Base-by-base conservation (phyloP, 2,797 vertebrate species). In the Bufotes viridis region DNA sequence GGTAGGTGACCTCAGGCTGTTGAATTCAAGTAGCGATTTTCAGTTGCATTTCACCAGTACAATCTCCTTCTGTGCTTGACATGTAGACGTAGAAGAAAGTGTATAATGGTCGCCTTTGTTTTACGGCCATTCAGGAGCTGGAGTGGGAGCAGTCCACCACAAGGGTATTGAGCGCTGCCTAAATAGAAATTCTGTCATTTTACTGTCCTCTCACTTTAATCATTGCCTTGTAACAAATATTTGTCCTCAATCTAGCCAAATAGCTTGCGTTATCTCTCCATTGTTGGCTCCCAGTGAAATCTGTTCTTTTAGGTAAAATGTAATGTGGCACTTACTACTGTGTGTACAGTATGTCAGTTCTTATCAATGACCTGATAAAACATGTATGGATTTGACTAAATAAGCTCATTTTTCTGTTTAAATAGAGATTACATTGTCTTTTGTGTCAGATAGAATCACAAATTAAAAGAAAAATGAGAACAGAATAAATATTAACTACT, bases 341-440 rank as follows among this genome's bases (percentile, higher is more conserved):
- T 69, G 74, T 26, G 24, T 79, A 69, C 20, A 51, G 53, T 78
- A 70, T 42, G 26, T 70, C 11, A n/a, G 24, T n/a, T 61, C 29
- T 81, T 88, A 84, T 84, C 87, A 60, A 15, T 42, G 6, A 34
- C 26, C 10, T 57, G 72, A 82, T 83, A 78, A 82, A 82, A 78
- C 13, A 79, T 17, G 49, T 55, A 79, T 88, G 72, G 61, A 42
- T 63, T 81, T 81, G 5, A 42, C 67, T 61, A 57, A 81, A 74
- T 57, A 78, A 79, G 55, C 81, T 18, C 2, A 11, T 63, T 84
- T 83, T 70, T 67, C 67, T 42, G 42, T 69, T 69, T 67, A 88
- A 49, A 42, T 74, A 53, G 60, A 80, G 87, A 88, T 88, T 84
- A 80, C 82, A 80, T 88, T 84, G 87, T 80, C 0, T 60, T 18